Evolutionary conservation across 1,140 invertebrate species (phyloP).

Genomic region (Arion vulgaris): DNA sequence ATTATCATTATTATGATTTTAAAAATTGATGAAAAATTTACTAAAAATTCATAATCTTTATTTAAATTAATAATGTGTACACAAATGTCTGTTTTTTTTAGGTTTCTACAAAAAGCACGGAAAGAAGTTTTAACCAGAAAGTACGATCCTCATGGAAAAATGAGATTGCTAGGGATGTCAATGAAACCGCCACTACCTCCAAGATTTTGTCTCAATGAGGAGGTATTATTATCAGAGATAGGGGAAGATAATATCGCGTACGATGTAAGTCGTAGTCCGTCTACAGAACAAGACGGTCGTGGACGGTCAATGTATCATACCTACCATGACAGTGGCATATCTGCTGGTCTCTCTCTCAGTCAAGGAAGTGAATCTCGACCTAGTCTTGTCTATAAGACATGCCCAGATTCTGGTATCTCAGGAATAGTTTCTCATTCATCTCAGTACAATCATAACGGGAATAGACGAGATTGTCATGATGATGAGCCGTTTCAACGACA

Average conservation of each 20-base stretch:
- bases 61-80: no score
- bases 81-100: background rate
- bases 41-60: no score
- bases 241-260: slow-evolving; percentile 51
- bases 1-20: no score
- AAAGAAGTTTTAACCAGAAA: slow-evolving; percentile 57
- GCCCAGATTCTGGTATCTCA: slow-evolving; percentile 24
- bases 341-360: slow-evolving; percentile 47
- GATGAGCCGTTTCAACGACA: background rate
- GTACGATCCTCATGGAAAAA: slow-evolving; percentile 57
- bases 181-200: slow-evolving; percentile 48
- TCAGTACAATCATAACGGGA: background rate
- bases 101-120: slow-evolving; percentile 33
- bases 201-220: slow-evolving; percentile 24
- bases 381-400: slow-evolving; percentile 21
- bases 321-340: slow-evolving; percentile 60
- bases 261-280: slow-evolving; percentile 51
- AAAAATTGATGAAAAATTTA: no score
- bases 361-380: background rate
- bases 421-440: background rate
- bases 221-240: background rate
- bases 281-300: slow-evolving; percentile 38
- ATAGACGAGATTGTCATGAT: background rate
- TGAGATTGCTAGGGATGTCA: slow-evolving; percentile 43
- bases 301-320: slow-evolving; percentile 46